Base-by-base conservation (phyloP, 2,113 vertebrate species). In the Dasyornis broadbenti region DNA sequence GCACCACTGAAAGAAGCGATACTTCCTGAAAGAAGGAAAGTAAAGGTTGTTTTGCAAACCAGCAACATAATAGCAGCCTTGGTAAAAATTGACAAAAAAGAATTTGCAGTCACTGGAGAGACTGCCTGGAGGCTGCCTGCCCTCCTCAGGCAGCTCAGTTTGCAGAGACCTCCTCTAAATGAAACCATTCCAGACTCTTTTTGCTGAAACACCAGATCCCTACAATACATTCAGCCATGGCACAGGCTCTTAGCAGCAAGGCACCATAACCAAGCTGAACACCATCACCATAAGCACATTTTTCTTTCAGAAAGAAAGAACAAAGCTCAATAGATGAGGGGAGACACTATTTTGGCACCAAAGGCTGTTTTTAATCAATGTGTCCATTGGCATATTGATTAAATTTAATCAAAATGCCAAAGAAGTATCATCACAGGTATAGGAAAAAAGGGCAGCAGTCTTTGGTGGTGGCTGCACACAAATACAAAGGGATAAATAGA, bases 271-370 rank as follows among this genome's bases (percentile, higher is more conserved):
- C 1, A 6, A 83, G 23, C 42, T 18, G 7, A 73, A 54, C 2
- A 7, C 4, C 21, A 18, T 0, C 2, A 7, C 4, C 21, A 18
- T 0, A 1, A 54, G 23, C 9, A 15, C 22, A 5, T 47, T 77
- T 63, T 49, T 33, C 26, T 56, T 50, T 42, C 47, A 35, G 35
- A 50, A 70, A 28, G 22, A 72, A 76, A 30, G 52, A 61, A 23
- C 0, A 4, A 89, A 33, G 28, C 19, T 8, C 31, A 37, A 20
- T 4, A 73, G 50, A 54, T 30, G 16, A 83, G 33, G 0, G 8
- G 22, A 59, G 24, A 54, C 16, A 5, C 13, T 57, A 4, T 35
- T 73, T 49, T 50, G 39, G 47, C 39, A 94, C 12, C 33, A 52
- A 15, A 0, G 6, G 10, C 8, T 39, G 9, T 14, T 40, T 16